A percentile compares a stretch with the other conserved stretches of the same genome.
Evolutionary conservation across 1,140 invertebrate species (phyloP).

Genomic region (Ctenoplectra terminalis): DNA sequence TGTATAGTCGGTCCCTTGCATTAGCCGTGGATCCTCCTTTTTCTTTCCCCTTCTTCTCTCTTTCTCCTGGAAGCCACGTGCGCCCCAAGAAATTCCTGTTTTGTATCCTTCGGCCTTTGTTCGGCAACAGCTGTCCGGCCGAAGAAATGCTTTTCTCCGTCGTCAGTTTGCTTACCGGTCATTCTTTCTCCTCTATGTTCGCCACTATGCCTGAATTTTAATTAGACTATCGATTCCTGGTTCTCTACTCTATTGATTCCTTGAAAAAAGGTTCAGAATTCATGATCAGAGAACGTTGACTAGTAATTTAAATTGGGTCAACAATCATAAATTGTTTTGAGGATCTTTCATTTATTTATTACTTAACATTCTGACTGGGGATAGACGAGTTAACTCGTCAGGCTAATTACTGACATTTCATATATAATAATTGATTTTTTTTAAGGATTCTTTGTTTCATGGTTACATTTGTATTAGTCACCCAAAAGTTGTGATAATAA

Average conservation of each 20-base stretch:
- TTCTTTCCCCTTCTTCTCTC: slow-evolving; percentile 43
- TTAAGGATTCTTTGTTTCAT: too few species aligned
- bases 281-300: neutral
- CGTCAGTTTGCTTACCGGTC: slow-evolving; percentile 60
- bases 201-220: slow-evolving; percentile 41
- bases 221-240: slow-evolving; percentile 44
- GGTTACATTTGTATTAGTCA: too few species aligned
- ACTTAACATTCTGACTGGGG: too few species aligned
- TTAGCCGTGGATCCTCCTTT: slow-evolving; percentile 51
- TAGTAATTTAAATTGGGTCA: neutral
- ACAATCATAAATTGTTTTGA: too few species aligned
- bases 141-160: slow-evolving; percentile 79
- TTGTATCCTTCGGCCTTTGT: slow-evolving; percentile 79
- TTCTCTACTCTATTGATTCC: neutral
- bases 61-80: slow-evolving; percentile 74
- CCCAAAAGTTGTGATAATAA: too few species aligned
- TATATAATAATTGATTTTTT: too few species aligned
- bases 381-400: too few species aligned
- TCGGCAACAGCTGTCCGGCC: slow-evolving; percentile 79
- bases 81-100: slow-evolving; percentile 78
- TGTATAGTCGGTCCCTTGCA: slow-evolving; percentile 48
- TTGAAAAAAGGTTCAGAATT: neutral
- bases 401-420: too few species aligned
- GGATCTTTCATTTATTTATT: too few species aligned
- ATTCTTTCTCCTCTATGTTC: slow-evolving; percentile 36